A percentile compares a stretch with the other conserved stretches of the same genome.
Evolutionary conservation across 2,113 vertebrate species (phyloP).

Genomic region (Dipodomys ordii): DNA sequence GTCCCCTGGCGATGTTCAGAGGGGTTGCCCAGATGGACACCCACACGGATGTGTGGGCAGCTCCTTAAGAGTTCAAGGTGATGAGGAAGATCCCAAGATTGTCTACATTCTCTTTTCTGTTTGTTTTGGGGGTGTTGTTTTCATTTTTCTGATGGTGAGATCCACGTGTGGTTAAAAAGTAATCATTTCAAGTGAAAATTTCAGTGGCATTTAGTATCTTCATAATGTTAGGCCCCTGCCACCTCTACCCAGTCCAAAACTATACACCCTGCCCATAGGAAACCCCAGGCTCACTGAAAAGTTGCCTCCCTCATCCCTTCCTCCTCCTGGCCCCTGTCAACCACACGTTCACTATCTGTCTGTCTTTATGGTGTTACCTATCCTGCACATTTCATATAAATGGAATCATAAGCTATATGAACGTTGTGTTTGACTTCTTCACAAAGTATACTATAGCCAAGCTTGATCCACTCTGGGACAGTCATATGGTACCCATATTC

Average conservation of each 20-base stretch:
- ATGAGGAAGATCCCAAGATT: neutral
- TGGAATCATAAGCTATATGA: neutral
- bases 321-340: neutral
- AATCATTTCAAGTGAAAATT: constrained; percentile 21
- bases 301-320: neutral
- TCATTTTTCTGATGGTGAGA: constrained; percentile 3
- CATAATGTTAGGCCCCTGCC: neutral
- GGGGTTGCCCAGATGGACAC: neutral
- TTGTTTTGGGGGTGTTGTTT: neutral
- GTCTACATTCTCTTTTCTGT: neutral
- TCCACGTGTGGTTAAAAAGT: constrained; percentile 8
- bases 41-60: neutral
- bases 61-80: neutral
- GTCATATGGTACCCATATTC: too few relatives aligned
- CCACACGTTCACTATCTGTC: neutral
- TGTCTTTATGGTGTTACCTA: neutral
- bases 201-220: neutral
- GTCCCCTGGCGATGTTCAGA: neutral
- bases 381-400: neutral
- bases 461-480: too few relatives aligned
- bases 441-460: too few relatives aligned
- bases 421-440: neutral
- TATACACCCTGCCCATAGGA: neutral
- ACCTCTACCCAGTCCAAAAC: constrained; percentile 16
- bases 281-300: neutral